These are phyloP conservation scores for Artemia sinica DNA, from an alignment of 2,888 invertebrate genomes.

Conservation along the genomic window DNA sequence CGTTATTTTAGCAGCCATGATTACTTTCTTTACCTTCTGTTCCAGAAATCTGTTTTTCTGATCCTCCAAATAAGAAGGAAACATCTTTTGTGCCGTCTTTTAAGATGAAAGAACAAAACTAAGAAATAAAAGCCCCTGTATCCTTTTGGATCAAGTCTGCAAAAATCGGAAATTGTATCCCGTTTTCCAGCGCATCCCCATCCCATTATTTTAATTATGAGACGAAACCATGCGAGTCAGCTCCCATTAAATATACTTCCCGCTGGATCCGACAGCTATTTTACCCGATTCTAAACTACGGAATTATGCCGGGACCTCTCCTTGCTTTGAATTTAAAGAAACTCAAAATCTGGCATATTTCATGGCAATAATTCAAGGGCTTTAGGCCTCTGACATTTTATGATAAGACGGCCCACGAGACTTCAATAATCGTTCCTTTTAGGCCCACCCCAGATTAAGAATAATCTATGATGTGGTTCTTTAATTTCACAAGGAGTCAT, in stretches of 20 bases:
- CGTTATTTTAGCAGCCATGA: no score
- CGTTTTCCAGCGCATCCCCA: background rate
- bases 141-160: no score
- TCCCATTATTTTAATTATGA: constrained; percentile 13
- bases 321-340: constrained; percentile 12
- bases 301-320: background rate
- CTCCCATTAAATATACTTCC: constrained; percentile 4
- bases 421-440: background rate
- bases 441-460: background rate
- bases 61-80: no score
- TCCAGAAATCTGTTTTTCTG: no score
- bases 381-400: background rate
- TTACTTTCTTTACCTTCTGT: no score
- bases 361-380: background rate
- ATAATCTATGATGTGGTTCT: no score
- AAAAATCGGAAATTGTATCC: constrained; percentile 9
- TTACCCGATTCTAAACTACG: constrained; percentile 8
- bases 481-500: no score
- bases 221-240: constrained; percentile 12
- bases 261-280: constrained; percentile 9
- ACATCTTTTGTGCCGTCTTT: no score
- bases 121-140: no score
- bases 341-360: constrained; percentile 6
- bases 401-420: background rate
- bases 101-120: no score